Percentiles rank a stretch among this genome's conserved stretches.
Conservation (phyloP, 2,113 vertebrate genomes). For the Romanogobio albipinnatus region DNA sequence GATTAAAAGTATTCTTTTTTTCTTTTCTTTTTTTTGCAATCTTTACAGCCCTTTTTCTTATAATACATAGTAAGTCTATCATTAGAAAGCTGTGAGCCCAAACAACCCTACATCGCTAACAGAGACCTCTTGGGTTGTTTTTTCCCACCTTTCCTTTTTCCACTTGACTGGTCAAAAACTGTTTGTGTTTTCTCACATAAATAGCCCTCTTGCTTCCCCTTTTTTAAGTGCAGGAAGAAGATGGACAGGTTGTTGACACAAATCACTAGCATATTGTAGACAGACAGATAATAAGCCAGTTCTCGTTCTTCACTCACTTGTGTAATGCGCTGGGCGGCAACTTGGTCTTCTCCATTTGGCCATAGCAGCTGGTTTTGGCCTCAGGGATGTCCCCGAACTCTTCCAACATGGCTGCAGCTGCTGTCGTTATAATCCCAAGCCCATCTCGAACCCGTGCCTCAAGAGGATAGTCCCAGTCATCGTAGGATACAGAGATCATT, state of each 20-base stretch:
- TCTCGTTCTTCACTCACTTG: slow-evolving; percentile 80
- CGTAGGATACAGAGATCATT: slow-evolving; percentile 93
- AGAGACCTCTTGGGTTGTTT: slow-evolving; percentile 14
- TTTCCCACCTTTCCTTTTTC: slow-evolving; percentile 17
- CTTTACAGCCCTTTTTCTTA: neutral
- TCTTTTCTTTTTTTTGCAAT: neutral
- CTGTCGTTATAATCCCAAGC: slow-evolving; percentile 92
- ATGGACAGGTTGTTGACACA: neutral
- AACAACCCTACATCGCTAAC: neutral
- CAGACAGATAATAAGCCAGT: slow-evolving; percentile 12
- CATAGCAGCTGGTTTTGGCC: slow-evolving; percentile 90
- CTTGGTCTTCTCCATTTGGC: slow-evolving; percentile 85
- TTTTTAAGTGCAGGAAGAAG: neutral
- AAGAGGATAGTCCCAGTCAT: slow-evolving; percentile 96
- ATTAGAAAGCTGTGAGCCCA: neutral
- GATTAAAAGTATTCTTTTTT: neutral
- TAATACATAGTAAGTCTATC: neutral
- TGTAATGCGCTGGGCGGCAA: slow-evolving; percentile 86
- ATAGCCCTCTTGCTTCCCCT: neutral
- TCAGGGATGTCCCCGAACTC: slow-evolving; percentile 93
- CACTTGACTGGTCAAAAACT: slow-evolving; percentile 32
- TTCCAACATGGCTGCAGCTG: slow-evolving; percentile 91
- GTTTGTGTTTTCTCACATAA: slow-evolving; percentile 36
- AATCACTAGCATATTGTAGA: slow-evolving; percentile 27
- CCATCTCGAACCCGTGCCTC: slow-evolving; percentile 89